These are phyloP conservation scores for Oenanthe melanoleuca DNA, from an alignment of 2,113 vertebrate species.

Conservation along the genomic window DNA sequence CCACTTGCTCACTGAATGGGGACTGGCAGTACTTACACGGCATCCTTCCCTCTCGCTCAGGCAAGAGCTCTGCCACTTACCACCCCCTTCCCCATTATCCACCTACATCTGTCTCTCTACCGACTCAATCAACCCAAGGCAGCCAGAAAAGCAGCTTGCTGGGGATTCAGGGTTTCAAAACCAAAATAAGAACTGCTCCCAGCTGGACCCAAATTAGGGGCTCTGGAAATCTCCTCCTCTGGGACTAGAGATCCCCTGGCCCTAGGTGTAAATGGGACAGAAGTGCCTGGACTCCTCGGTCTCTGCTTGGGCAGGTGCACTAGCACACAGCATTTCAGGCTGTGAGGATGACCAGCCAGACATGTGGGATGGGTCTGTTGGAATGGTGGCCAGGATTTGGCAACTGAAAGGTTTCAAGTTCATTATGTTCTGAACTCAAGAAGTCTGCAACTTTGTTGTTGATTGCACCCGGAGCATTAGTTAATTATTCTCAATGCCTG, in stretches of 20 bases:
- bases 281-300: neutral
- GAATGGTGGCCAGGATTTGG: neutral
- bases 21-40: slow-evolving; percentile 53
- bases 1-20: slow-evolving; percentile 58
- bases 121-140: slow-evolving; percentile 31
- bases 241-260: neutral
- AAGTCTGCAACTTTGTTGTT: neutral
- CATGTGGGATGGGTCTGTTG: neutral
- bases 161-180: neutral
- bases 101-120: slow-evolving; percentile 65
- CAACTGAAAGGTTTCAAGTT: neutral
- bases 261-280: neutral
- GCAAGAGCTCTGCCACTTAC: slow-evolving; percentile 60
- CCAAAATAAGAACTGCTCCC: slow-evolving; percentile 26
- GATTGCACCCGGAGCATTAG: neutral
- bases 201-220: neutral
- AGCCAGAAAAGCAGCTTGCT: slow-evolving; percentile 47
- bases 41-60: slow-evolving; percentile 27
- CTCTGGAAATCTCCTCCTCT: neutral
- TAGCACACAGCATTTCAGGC: neutral
- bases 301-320: neutral
- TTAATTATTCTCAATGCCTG: neutral
- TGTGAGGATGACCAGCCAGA: neutral
- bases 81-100: slow-evolving; percentile 61
- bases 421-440: neutral